Evolutionary conservation across 2,797 vertebrate species (phyloP).

Genomic region (Sciaenops ocellatus): DNA sequence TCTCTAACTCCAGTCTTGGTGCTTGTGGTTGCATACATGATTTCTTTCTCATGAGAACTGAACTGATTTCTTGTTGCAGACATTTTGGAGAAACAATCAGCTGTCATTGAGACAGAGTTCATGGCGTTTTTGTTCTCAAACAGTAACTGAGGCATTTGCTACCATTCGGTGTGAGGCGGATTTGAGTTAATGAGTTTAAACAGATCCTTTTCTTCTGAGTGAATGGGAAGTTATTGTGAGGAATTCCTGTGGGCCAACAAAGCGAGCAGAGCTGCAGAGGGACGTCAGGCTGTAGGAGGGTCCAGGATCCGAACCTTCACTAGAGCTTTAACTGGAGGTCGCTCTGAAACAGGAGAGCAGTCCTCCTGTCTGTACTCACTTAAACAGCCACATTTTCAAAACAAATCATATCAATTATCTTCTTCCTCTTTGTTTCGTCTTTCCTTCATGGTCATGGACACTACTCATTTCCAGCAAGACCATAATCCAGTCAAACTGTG

Average conservation of each 20-base stretch:
- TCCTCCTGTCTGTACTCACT: not conserved
- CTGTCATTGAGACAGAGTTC: not conserved
- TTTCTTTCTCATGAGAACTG: not conserved
- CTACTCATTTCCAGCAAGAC: not conserved
- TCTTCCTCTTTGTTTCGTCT: not conserved
- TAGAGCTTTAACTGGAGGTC: not conserved
- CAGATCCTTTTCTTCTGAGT: constrained; percentile 29
- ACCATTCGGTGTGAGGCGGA: not conserved
- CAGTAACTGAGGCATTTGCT: constrained; percentile 9
- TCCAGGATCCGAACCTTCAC: not conserved
- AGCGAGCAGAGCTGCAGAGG: constrained; percentile 12
- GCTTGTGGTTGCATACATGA: not conserved
- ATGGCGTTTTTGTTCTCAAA: not conserved
- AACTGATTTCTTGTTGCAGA: not conserved
- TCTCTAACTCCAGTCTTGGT: not conserved
- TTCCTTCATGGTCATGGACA: not conserved
- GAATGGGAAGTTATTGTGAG: constrained; percentile 33
- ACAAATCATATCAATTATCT: not conserved
- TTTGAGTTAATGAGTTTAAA: constrained; percentile 45
- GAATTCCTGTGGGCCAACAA: constrained; percentile 42
- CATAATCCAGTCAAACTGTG: not conserved
- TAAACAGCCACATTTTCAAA: not conserved
- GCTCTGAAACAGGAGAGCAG: not conserved
- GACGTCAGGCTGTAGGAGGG: not conserved
- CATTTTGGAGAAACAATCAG: not conserved